Evolutionary conservation across 2,797 vertebrate species (phyloP), one percentile per base, ranked within the genome.

Genomic region (Perodicticus potto): DNA sequence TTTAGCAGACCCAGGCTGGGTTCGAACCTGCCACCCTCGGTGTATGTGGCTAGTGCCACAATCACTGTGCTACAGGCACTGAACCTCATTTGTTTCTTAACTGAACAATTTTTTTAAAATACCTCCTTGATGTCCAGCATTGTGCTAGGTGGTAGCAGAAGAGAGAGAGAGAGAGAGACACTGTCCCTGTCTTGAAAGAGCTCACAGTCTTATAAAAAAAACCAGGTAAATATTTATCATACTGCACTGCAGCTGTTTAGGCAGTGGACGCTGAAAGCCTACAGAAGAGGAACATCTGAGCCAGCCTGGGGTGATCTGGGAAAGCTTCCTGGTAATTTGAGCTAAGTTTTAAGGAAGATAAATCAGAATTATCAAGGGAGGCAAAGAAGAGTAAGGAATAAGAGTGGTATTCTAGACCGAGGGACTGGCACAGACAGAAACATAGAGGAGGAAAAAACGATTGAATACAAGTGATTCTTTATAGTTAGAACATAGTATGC

Each of bases 371-470:
- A 49, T 20, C 63, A 45, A 77, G 49, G 80, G 53, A 84, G 40
- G 16, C 53, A n/a, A 10, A 63, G 37, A 45, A 78, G 10, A 55
- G n/a, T 37, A 55, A 69, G 63, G 40, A 76, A 13, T 69, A 25
- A 77, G 59, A 55, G 12, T 43, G 63, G 23, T 91, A 3, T 1
- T 93, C 29, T 81, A 37, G 61, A 43, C 43, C 29, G 13, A 14
- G 1, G 37, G 25, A 45, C 59, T 3, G 12, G 32, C 20, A 10
- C 27, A 5, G 40, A 27, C n/a, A 59, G 74, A 70, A 72, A 81
- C 49, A 5, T 0, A 87, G 22, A 61, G 6, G 40, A 6, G 2
- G 7, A 53, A 25, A 72, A 63, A 49, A 17, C 11, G 27, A 0
- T 74, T 8, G 67, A 61, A 23, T 3, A 1, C 34, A 29, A 2